A percentile compares a stretch with the other conserved stretches of the same genome.
phyloP scores from a whole-genome alignment of 1,140 invertebrate genomes.

The Ostrea denselamellosa region DNA sequence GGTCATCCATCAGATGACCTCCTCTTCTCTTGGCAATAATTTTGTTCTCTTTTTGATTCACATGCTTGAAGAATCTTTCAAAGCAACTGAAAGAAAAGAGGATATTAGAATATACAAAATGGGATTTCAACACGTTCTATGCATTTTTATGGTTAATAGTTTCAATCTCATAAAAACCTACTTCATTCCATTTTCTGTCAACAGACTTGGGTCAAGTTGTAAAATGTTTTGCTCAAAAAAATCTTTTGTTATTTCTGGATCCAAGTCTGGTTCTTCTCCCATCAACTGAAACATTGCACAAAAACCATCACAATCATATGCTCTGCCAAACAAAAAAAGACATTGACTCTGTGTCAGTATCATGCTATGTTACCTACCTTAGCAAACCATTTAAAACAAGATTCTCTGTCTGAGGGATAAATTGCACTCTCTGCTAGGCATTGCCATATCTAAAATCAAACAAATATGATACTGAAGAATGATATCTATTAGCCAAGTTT shows the following conservation, averaged over 20 bases:
- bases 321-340: not conserved
- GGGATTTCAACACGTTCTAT: not conserved
- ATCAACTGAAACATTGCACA: constrained; percentile 83
- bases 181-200: constrained; percentile 98
- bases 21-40: constrained; percentile 90
- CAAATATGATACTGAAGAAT: not conserved
- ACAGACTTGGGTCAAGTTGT: constrained; percentile 91
- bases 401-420: constrained; percentile 94
- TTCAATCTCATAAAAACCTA: constrained; percentile 77
- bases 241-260: constrained; percentile 96
- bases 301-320: not conserved
- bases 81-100: constrained; percentile 84
- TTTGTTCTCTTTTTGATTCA: constrained; percentile 97
- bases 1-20: constrained; percentile 84
- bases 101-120: not conserved
- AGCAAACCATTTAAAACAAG: constrained; percentile 99
- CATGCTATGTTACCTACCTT: constrained; percentile 79
- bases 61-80: constrained; percentile 97
- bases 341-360: not conserved
- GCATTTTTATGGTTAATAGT: not conserved
- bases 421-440: constrained; percentile 96
- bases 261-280: constrained; percentile 97
- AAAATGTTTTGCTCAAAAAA: constrained; percentile 98
- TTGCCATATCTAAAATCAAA: constrained; percentile 88
- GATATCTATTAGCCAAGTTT: not conserved